Evolutionary conservation across 2,888 invertebrate species (phyloP).

Genomic region (Temnothorax ravouxi): DNA sequence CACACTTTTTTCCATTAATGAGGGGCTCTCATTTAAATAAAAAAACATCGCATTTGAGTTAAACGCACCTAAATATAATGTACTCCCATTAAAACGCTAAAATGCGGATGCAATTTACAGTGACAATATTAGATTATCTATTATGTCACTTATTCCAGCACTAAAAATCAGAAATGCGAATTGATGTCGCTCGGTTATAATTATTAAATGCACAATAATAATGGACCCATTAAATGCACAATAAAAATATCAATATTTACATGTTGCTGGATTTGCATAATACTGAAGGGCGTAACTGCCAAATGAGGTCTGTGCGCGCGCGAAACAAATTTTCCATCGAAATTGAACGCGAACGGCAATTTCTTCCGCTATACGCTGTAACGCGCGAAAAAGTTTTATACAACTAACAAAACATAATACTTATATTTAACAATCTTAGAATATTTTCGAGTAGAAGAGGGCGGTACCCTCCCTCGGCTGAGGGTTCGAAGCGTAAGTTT

Average conservation of each 20-base stretch:
- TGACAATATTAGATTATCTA: conserved; percentile 2
- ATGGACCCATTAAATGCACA: not conserved
- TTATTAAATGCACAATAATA: conserved; percentile 19
- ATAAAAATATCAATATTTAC: conserved; percentile 17
- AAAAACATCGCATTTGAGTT: conserved; percentile 15
- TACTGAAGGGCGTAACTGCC: not conserved
- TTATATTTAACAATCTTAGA: not conserved
- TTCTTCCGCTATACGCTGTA: not conserved
- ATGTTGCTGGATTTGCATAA: not conserved
- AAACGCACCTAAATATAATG: not conserved
- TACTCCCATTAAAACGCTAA: not conserved
- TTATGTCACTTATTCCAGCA: conserved; percentile 1
- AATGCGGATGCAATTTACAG: not conserved
- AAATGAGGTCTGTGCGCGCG: not conserved
- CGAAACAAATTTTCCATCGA: not conserved
- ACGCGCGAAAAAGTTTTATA: not conserved
- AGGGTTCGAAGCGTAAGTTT: conserved; percentile 23
- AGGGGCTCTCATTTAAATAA: not conserved
- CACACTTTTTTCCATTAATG: conserved; percentile 4
- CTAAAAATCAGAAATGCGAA: not conserved
- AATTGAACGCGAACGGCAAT: not conserved
- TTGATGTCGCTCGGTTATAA: not conserved
- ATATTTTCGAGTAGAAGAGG: conserved; percentile 5
- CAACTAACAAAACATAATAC: not conserved
- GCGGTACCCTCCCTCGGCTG: not conserved